phyloP scores from a whole-genome alignment of 2,888 invertebrate genomes.

The Malachius bipustulatus region DNA sequence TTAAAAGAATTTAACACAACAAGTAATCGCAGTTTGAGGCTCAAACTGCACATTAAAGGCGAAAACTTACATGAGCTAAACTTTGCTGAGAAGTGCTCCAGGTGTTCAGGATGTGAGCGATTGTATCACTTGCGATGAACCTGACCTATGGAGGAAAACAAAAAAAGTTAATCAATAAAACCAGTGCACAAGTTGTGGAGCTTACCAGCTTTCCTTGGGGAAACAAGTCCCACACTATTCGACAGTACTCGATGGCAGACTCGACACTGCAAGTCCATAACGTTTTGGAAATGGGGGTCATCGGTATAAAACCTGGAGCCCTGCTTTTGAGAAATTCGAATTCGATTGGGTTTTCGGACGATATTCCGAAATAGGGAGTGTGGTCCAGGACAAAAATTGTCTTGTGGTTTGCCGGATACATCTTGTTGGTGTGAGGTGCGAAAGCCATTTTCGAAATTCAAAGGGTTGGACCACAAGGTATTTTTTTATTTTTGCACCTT shows the following conservation, averaged over 20 bases:
- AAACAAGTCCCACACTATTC: constrained; percentile 96
- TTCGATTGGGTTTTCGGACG: constrained; percentile 70
- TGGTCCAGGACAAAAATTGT: constrained; percentile 93
- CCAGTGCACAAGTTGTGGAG: constrained; percentile 10
- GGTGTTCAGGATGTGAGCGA: constrained; percentile 72
- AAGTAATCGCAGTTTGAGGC: too few relatives aligned
- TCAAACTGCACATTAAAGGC: constrained; percentile 1
- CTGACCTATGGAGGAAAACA: constrained; percentile 48
- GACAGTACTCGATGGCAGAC: constrained; percentile 88
- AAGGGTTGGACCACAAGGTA: too few relatives aligned
- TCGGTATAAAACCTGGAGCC: constrained; percentile 57
- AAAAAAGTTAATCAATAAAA: constrained; percentile 9
- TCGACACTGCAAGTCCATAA: constrained; percentile 96
- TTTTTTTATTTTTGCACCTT: too few relatives aligned
- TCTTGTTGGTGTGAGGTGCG: constrained; percentile 27
- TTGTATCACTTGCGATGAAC: constrained; percentile 79
- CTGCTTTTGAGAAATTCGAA: constrained; percentile 67
- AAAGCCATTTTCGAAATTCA: constrained; percentile 19
- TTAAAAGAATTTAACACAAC: too few relatives aligned
- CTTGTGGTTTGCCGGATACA: constrained; percentile 78
- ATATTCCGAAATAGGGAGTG: constrained; percentile 80
- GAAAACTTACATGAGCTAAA: constrained; percentile 61
- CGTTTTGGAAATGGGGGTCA: constrained; percentile 80
- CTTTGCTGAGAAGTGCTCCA: constrained; percentile 79
- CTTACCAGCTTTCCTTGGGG: constrained; percentile 75